A percentile compares a stretch with the other conserved stretches of the same genome.
These are phyloP conservation scores for Sorex fumeus DNA, from an alignment of 2,113 vertebrate genomes.

Conservation along the genomic window DNA sequence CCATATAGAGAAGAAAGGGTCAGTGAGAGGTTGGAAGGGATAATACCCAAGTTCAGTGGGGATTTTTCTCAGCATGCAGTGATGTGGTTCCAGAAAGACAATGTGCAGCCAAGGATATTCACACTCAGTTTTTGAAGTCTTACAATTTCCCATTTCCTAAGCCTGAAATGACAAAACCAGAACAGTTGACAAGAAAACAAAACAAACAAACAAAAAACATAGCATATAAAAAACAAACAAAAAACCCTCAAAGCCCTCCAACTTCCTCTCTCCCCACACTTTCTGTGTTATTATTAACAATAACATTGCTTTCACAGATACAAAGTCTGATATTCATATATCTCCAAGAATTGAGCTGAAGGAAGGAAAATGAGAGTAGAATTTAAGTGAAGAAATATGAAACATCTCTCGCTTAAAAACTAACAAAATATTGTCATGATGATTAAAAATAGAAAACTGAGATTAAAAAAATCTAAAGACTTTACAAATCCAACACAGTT, in stretches of 20 bases:
- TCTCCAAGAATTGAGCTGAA: constrained; percentile 1
- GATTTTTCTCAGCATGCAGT: rapidly evolving
- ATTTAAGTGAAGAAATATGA: background rate
- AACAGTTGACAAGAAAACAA: background rate
- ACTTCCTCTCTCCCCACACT: rapidly evolving
- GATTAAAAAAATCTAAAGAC: background rate
- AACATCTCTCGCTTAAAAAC: background rate
- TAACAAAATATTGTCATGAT: constrained; percentile 43
- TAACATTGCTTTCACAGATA: background rate
- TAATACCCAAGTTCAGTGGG: rapidly evolving
- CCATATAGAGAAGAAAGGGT: background rate
- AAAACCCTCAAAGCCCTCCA: background rate
- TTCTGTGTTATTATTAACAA: background rate
- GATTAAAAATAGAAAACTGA: constrained; percentile 49
- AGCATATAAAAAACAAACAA: background rate
- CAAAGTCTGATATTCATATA: background rate
- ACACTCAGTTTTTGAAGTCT: rapidly evolving
- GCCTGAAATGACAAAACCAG: background rate
- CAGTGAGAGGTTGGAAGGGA: rapidly evolving
- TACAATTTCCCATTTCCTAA: background rate
- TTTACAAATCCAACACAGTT: background rate
- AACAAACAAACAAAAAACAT: too few species aligned
- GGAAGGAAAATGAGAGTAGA: background rate
- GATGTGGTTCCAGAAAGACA: rapidly evolving
- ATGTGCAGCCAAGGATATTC: background rate